Base-by-base conservation (phyloP, 2,797 vertebrate genomes). In the Neostethus bicornis region DNA sequence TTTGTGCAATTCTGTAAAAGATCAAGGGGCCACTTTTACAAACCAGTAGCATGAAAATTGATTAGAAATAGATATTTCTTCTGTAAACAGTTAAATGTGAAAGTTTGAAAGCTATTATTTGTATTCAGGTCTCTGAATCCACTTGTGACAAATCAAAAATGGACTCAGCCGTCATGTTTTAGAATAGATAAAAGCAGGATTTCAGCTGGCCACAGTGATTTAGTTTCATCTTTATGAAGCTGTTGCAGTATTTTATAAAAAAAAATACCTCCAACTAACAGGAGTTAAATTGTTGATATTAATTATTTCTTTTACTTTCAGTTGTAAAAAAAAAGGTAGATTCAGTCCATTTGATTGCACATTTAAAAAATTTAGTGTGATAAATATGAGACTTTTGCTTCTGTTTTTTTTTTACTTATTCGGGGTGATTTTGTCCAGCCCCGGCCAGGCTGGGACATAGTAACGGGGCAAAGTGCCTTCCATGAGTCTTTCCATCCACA, bases 401-500 rank as follows among this genome's bases (percentile, higher is more conserved):
- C 29, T 5, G 17, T 26, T 25, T 26, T 21, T 4, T 0, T 7
- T 44, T 72, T 91, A 92, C 81, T 93, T 93, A 67, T 55, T 79
- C 37, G 86, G 55, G 0, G 88, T 89, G 73, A 92, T 93, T 66
- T 90, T 93, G 90, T 98, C 94, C 46, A 98, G 91, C 1, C 93
- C 89, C 0, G 96, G 96, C 97, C 96, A 99, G 0, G 94, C 91
- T 0, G 95, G 94, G 73, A 98, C 92, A 41, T 98, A 98, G 85
- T 95, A 96, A 52, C 96, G 93, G 32, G 96, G 95, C 75, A 98
- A 73, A 26, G 96, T 97, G 16, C 97, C 96, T 65, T 99, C 97
- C 74, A 98, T 87, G 16, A 99, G 93, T 52, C 93, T 91, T 65
- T 99, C 96, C 96, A 99, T 98, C 97, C 97, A 99, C 35, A 98